Base-by-base conservation (phyloP, 2,888 invertebrate genomes). In the Mimumesa dahlbomi region DNA sequence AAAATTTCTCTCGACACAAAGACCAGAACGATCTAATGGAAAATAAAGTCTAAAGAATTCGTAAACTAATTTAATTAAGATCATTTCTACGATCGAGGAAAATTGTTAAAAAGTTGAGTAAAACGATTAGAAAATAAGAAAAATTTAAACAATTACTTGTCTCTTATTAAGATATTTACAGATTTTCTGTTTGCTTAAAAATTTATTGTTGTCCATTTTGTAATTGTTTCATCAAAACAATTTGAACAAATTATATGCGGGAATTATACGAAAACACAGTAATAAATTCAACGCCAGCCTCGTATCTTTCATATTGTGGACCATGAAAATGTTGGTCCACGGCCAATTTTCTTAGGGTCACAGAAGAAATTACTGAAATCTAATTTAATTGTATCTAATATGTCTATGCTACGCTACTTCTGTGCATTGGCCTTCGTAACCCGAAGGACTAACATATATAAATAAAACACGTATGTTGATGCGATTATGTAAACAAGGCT, bases 301-400 rank as follows among this genome's bases (percentile, higher is more conserved):
- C 52, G 50, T 59, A 70, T 43, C n/a, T n/a, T n/a, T n/a, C n/a
- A n/a, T n/a, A n/a, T n/a, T n/a, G n/a, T n/a, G 49, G 68, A 43
- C 50, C 62, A 62, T 68, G 69, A 69, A 29, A 67, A 53, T 56
- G n/a, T 68, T 70, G 69, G 62, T 70, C 13, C 54, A 6, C 38
- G 31, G 61, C 69, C 69, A 70, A 68, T 56, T 42, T 46, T 29
- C 38, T 16, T 54, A 45, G 43, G 38, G 62, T 43, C 50, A 45
- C 52, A 50, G 29, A 34, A 65, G 50, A 46, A 40, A 48, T 58
- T 43, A 16, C 53, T 22, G 38, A 61, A 49, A 29, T n/a, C 25
- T 18, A 52, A 49, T 40, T 31, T 9, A n/a, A 45, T n/a, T 11
- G 13, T 4, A 38, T 29, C 14, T n/a, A 31, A 50, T 14, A 18